These are phyloP conservation scores for Aphelinus atriplicis DNA, from an alignment of 1,140 invertebrate species.

Conservation along the genomic window DNA sequence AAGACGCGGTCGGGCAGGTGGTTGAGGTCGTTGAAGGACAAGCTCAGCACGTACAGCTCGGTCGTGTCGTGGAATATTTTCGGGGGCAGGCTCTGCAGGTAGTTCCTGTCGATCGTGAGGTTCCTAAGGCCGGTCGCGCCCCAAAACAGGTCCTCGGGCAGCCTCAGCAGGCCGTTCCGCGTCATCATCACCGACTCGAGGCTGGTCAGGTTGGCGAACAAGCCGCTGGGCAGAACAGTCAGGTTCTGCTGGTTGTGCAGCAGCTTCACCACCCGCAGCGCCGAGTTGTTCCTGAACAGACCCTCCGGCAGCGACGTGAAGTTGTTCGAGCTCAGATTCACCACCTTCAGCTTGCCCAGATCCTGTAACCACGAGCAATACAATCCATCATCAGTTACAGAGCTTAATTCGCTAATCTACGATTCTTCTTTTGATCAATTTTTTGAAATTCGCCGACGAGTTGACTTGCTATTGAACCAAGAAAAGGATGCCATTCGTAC, in stretches of 20 bases:
- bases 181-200: constrained; percentile 27
- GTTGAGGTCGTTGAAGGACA: constrained; percentile 68
- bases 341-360: constrained; percentile 17
- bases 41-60: constrained; percentile 68
- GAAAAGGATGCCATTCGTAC: constrained; percentile 1
- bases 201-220: constrained; percentile 25
- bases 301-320: constrained; percentile 23
- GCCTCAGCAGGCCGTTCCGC: constrained; percentile 56
- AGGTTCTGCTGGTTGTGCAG: constrained; percentile 37
- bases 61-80: constrained; percentile 69
- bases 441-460: no score
- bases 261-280: constrained; percentile 15
- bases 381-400: no score
- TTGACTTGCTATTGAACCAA: neutral
- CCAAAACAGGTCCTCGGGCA: constrained; percentile 71
- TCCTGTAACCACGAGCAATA: constrained; percentile 43
- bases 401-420: no score
- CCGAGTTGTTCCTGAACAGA: constrained; percentile 8
- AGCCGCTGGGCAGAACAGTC: constrained; percentile 11
- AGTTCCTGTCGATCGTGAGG: constrained; percentile 70
- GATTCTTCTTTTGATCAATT: no score
- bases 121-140: constrained; percentile 67
- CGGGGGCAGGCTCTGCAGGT: constrained; percentile 66
- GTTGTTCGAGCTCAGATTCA: constrained; percentile 36
- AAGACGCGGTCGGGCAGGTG: constrained; percentile 67